Conservation (phyloP, 1,140 invertebrate genomes). For the Conus ventricosus region DNA sequence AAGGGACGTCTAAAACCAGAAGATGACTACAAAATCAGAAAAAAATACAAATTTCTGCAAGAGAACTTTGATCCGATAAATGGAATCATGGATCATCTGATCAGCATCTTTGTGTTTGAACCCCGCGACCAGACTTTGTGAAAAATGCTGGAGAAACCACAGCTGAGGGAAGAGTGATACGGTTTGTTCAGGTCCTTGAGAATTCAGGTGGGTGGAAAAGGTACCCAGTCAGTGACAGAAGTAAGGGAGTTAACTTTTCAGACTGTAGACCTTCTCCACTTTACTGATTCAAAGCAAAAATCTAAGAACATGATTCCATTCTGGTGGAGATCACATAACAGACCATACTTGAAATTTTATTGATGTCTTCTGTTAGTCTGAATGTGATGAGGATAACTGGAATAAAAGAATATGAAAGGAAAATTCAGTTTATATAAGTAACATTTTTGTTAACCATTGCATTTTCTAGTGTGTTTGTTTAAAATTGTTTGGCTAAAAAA, state of each 20-base stretch:
- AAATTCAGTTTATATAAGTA: too few species aligned
- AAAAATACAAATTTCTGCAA: slow-evolving; percentile 23
- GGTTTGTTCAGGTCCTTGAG: slow-evolving; percentile 28
- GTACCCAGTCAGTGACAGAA: background rate
- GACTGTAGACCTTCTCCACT: background rate
- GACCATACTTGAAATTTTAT: too few species aligned
- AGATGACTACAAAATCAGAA: slow-evolving; percentile 27
- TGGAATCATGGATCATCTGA: slow-evolving; percentile 29
- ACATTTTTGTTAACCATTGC: too few species aligned
- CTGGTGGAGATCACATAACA: too few species aligned
- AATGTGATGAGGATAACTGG: too few species aligned
- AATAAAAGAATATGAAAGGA: too few species aligned
- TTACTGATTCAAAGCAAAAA: background rate
- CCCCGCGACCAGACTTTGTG: slow-evolving; percentile 29
- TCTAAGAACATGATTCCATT: too few species aligned
- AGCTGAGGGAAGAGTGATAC: background rate
- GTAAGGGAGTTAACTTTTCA: background rate
- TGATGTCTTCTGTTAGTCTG: too few species aligned
- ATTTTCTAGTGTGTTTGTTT: too few species aligned
- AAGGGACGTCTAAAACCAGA: slow-evolving; percentile 31
- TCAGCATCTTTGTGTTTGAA: slow-evolving; percentile 20
- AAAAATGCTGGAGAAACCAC: slow-evolving; percentile 23
- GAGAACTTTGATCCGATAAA: slow-evolving; percentile 40
- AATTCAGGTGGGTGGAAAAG: slow-evolving; percentile 22
- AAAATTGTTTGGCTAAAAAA: too few species aligned